phyloP scores from a whole-genome alignment of 1,140 invertebrate species.

The Drosophila ananassae region DNA sequence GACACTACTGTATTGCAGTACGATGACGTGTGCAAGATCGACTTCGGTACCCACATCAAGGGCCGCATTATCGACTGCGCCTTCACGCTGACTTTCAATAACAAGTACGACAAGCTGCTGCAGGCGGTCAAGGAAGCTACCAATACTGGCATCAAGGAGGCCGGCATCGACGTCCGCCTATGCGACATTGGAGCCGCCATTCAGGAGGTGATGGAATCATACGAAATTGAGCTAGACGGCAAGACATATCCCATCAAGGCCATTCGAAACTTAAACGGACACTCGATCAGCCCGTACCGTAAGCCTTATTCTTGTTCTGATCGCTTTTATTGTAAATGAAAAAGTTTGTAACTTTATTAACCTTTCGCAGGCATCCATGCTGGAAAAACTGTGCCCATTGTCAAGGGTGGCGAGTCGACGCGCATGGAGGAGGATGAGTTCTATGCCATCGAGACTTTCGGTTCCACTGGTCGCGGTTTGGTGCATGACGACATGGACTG shows the following conservation, averaged over 20 bases:
- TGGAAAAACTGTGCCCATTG: constrained; percentile 99
- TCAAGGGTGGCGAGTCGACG: constrained; percentile 98
- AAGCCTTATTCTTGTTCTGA: constrained; percentile 64
- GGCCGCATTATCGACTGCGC: constrained; percentile 99
- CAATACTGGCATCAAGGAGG: constrained; percentile 97
- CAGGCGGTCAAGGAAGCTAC: constrained; percentile 99
- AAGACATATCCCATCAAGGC: constrained; percentile 98
- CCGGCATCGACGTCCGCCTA: constrained; percentile 98
- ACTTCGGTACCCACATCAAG: constrained; percentile 99
- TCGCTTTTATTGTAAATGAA: neutral
- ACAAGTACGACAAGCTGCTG: constrained; percentile 97
- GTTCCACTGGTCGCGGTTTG: constrained; percentile 97
- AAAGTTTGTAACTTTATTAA: neutral
- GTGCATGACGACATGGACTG: constrained; percentile 99
- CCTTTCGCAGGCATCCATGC: constrained; percentile 94
- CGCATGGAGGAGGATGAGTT: constrained; percentile 99
- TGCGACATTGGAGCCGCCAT: constrained; percentile 99
- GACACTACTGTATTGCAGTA: constrained; percentile 97
- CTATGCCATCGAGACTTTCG: constrained; percentile 99
- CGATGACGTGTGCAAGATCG: constrained; percentile 99
- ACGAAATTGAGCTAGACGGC: constrained; percentile 99
- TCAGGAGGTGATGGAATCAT: constrained; percentile 99
- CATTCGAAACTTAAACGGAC: constrained; percentile 99
- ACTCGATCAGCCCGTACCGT: constrained; percentile 98
- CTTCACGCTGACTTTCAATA: constrained; percentile 98